A percentile compares a stretch with the other conserved stretches of the same genome.
Evolutionary conservation across 2,888 invertebrate species (phyloP).

Genomic region (Phytoseiulus persimilis): DNA sequence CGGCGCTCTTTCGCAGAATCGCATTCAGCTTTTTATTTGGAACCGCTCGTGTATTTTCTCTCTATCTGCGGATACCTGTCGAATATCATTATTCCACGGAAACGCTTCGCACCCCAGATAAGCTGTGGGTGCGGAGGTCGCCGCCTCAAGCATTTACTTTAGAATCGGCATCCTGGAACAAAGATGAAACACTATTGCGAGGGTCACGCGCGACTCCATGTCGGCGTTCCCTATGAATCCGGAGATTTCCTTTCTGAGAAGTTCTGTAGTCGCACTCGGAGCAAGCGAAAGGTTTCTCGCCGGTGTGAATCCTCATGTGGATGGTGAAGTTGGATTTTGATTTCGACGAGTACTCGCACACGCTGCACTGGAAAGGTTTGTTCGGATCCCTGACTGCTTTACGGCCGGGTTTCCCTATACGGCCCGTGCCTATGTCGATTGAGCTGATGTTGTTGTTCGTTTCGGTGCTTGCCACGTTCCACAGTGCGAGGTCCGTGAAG

Average conservation of each 20-base stretch:
- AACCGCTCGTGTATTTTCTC: too few species aligned
- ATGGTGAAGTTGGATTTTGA: slow-evolving; percentile 32
- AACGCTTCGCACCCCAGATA: too few species aligned
- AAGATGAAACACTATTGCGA: not conserved
- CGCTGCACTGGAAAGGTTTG: slow-evolving; percentile 18
- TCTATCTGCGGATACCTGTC: too few species aligned
- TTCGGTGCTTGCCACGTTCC: not conserved
- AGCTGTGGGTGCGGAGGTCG: too few species aligned
- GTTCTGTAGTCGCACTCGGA: slow-evolving; percentile 61
- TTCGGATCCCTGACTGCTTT: slow-evolving; percentile 20
- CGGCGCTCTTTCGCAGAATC: too few species aligned
- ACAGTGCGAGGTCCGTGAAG: not conserved
- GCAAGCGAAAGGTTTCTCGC: slow-evolving; percentile 50
- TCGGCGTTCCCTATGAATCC: slow-evolving; percentile 15
- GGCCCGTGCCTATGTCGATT: not conserved
- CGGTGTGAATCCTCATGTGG: slow-evolving; percentile 51
- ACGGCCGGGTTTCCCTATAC: slow-evolving; percentile 22
- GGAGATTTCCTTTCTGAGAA: slow-evolving; percentile 24
- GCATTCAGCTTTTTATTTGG: too few species aligned
- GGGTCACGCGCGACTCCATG: not conserved
- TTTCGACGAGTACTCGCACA: slow-evolving; percentile 31
- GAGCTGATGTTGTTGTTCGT: not conserved
- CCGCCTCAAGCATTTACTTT: not conserved
- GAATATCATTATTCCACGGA: too few species aligned
- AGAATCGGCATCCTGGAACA: not conserved